Evolutionary conservation across 2,797 vertebrate species (phyloP), one percentile per base, ranked within the genome.

Genomic region (Artibeus jamaicensis): DNA sequence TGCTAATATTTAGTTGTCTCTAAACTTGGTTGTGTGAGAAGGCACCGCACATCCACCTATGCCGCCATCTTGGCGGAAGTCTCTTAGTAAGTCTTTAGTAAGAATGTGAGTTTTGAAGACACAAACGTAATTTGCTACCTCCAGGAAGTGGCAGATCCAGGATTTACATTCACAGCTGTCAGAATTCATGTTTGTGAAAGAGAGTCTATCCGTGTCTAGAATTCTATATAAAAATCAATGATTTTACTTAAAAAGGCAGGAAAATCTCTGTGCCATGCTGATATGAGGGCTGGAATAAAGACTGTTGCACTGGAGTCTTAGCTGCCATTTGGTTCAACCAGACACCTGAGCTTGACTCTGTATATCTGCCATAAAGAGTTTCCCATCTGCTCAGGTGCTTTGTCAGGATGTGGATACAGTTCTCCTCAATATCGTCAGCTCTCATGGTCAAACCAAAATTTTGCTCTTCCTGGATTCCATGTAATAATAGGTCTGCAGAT

Each of bases 211-310:
- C 74, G 16, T 88, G 42, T 44, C 37, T 95, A 67, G 24, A 89
- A 59, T 93, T 93, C 71, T 71, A 5, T 68, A 55, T 96, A 84
- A 93, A 94, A 96, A 78, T 76, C 29, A 81, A 2, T 93, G 62
- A 62, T 73, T 95, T 96, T 93, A 86, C 71, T 90, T 59, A 53
- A 96, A 94, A 71, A 90, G 39, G 10, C 50, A 86, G 50, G n/a
- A 86, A 55, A 85, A 57, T 78, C 19, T 93, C 26, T 53, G 65
- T 83, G 22, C 29, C 90, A 2, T 93, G 70, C 37, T 93, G n/a
- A 24, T 77, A 59, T 29, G 50, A 46, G 32, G 39, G 21, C 32
- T 89, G 68, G 94, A 44, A 53, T 59, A 79, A 85, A 83, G 70
- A 24, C 9, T 4, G 0, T 48, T 18, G n/a, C 6, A 9, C 78